Base-by-base conservation (phyloP, 2,113 vertebrate genomes). In the Gymnobelideus leadbeateri region DNA sequence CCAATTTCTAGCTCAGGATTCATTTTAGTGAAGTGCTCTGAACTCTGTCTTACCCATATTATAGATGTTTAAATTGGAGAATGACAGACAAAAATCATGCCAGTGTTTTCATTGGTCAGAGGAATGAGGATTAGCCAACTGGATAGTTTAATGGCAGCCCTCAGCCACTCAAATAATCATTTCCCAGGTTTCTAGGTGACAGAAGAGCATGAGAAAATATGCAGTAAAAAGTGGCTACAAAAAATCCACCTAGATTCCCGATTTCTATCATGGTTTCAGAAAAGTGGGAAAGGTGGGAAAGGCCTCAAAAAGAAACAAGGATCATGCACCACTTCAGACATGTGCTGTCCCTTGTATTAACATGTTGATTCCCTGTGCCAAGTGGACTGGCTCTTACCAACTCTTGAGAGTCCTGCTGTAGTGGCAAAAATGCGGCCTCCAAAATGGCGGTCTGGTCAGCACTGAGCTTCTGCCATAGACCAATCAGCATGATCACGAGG, bases 391-490 rank as follows among this genome's bases (percentile, higher is more conserved):
- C 77, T 95, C 98, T 99, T 98, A 99, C 99, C 99, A 99, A 97
- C 90, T 99, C 99, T 1, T 99, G 99, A 0, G 99, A 99, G 97
- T 99, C 99, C 95, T 99, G 98, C 95, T 99, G 98, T 95, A 99
- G 98, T 0, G 99, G 99, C 96, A 99, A 98, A 97, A 99, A 99
- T 0, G 99, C 98, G 37, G 99, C 99, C 98, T 99, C 99, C 98
- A 99, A 98, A 98, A 99, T 99, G 97, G 96, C 96, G 0, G 98
- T 97, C 98, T 99, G 99, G 92, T 99, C 99, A 0, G 97, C 0
- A 51, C 97, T 98, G 68, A 99, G 99, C 96, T 99, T 99, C 98
- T 99, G 99, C 99, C 99, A 99, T 97, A 99, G 98, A 31, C 99
- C 98, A 51, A 99, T 97, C 96, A 99, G 98, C 96, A 99, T 97